Percentiles rank a stretch among this genome's conserved stretches.
Evolutionary conservation across 2,113 vertebrate genomes (phyloP).

Genomic region (Carassius gibelio): DNA sequence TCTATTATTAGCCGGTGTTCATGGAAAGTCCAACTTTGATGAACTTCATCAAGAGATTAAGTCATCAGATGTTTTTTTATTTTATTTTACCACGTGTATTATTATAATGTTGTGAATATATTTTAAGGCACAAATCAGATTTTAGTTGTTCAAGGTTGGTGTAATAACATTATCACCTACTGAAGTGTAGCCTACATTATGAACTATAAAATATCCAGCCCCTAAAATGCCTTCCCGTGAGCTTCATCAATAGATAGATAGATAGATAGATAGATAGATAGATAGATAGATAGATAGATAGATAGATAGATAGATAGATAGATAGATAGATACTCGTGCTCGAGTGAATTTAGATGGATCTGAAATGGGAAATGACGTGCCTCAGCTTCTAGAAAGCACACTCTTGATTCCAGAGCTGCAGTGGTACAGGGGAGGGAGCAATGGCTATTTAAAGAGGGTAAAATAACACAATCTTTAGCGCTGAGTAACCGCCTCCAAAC

Average conservation of each 20-base stretch:
- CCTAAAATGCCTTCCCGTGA: not conserved
- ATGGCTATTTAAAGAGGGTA: constrained; percentile 77
- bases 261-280: too few relatives aligned
- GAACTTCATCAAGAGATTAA: not conserved
- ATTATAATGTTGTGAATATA: not conserved
- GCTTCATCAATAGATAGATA: not conserved
- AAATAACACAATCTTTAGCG: constrained; percentile 62
- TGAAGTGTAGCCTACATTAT: not conserved
- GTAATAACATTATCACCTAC: not conserved
- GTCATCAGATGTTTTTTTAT: not conserved
- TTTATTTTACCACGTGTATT: not conserved
- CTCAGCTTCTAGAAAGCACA: constrained; percentile 67
- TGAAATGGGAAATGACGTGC: constrained; percentile 66
- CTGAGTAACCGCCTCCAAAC: constrained; percentile 65
- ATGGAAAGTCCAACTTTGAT: not conserved
- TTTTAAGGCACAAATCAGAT: not conserved
- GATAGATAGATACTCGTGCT: too few relatives aligned
- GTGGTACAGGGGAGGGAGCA: constrained; percentile 61
- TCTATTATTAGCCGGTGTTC: not conserved
- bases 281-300: too few relatives aligned
- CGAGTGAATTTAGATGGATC: constrained; percentile 24
- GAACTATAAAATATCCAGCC: too few relatives aligned
- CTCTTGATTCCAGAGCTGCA: constrained; percentile 38
- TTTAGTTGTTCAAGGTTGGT: too few relatives aligned
- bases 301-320: too few relatives aligned